Base-by-base conservation (phyloP, 2,888 invertebrate species). In the Drosophila setosimentum region DNA sequence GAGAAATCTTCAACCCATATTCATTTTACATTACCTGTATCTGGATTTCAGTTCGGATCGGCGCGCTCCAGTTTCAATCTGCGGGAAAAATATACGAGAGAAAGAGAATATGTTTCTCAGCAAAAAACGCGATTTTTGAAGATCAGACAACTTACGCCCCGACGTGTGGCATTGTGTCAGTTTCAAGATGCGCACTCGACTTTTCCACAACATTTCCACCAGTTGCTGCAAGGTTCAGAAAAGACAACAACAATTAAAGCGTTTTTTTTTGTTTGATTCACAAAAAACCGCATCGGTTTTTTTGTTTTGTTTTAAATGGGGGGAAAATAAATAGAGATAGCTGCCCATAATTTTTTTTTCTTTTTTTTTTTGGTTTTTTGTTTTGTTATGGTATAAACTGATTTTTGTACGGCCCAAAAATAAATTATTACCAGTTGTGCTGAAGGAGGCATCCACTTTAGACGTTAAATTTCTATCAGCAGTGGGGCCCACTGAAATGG, bases 181-280 rank as follows among this genome's bases (percentile, higher is more conserved):
- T 64, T 77, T 80, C 65, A 65, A 71, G 72, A 76, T 77, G 72
- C 65, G 59, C 66, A 68, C 55, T 57, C 57, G 57, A 57, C 42
- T 57, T 80, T 76, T 76, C 81, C 75, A 69, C 75, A 70, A 73
- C 73, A 54, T 53, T 72, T 65, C 63, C 62, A 37, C 80, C 62
- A 61, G 58, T 72, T 50, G 83, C 85, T 85, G 85, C 57, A 85
- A 84, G 51, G 51, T 84, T 87, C 77, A 84, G 68, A 85, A 68
- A 89, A 80, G 89, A 89, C 64, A 71, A 66, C 5, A 42, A 71
- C 53, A 54, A 74, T 81, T 87, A 81, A 73, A 76, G 29, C 21
- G 16, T 45, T 45, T 45, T 16, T 18, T 59, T 21, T 24, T n/a
- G n/a, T n/a, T 45, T 11, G 10, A 37, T 55, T 5, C 2, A 54